phyloP scores from a whole-genome alignment of 2,113 vertebrate genomes.

The Thomomys bottae region DNA sequence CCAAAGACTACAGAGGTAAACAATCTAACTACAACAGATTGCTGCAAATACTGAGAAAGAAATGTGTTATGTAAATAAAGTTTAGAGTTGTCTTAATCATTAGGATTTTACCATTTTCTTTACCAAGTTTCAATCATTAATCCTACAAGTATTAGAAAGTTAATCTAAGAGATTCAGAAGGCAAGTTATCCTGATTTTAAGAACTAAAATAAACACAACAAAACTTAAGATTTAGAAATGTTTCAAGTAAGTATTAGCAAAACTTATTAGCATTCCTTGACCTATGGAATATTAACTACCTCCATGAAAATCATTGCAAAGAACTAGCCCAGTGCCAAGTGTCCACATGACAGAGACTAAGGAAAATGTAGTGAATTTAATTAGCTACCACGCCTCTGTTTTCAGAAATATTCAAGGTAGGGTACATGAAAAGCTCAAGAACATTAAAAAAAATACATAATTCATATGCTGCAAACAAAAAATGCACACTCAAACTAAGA shows the following conservation, averaged over 20 bases:
- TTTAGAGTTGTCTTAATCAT: slow-evolving; percentile 50
- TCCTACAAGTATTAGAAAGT: slow-evolving; percentile 64
- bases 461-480: not conserved
- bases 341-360: not conserved
- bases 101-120: slow-evolving; percentile 56
- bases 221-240: slow-evolving; percentile 40
- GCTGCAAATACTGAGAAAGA: slow-evolving; percentile 52
- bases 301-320: slow-evolving; percentile 18
- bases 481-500: not conserved
- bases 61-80: slow-evolving; percentile 63
- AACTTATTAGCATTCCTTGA: slow-evolving; percentile 21
- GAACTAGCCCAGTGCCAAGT: not conserved
- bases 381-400: not conserved
- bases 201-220: slow-evolving; percentile 55
- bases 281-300: slow-evolving; percentile 22
- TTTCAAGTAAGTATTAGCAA: slow-evolving; percentile 43
- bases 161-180: slow-evolving; percentile 57
- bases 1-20: slow-evolving; percentile 37
- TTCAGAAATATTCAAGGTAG: slow-evolving; percentile 23
- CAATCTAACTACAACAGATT: slow-evolving; percentile 54
- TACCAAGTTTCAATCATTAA: slow-evolving; percentile 55
- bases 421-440: not conserved
- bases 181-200: slow-evolving; percentile 53
- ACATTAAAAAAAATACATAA: slow-evolving; percentile 14
- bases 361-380: slow-evolving; percentile 44